Conservation (phyloP, 2,888 invertebrate species). For the Calameuta filiformis region DNA sequence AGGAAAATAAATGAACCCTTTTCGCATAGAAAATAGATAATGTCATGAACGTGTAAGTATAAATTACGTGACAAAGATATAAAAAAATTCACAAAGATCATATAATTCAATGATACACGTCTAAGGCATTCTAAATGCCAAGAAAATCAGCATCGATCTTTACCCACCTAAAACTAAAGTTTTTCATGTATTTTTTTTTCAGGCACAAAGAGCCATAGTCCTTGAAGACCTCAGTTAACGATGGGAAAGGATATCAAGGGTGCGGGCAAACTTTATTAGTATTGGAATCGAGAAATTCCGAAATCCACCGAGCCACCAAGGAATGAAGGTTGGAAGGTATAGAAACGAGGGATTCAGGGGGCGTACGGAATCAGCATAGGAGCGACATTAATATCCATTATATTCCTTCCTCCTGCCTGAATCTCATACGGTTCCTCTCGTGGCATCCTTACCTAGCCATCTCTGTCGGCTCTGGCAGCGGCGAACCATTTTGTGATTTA, state of each 20-base stretch:
- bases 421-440: conserved; percentile 27
- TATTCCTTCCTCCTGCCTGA: conserved; percentile 38
- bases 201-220: conserved; percentile 36
- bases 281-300: conserved; percentile 24
- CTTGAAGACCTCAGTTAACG: conserved; percentile 21
- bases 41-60: neutral
- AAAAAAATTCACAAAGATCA: neutral
- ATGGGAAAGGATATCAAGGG: conserved; percentile 1
- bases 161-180: conserved; percentile 36
- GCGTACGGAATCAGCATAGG: conserved; percentile 44
- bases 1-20: neutral
- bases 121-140: neutral
- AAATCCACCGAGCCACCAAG: conserved; percentile 23
- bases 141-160: neutral
- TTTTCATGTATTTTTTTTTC: conserved; percentile 12
- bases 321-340: conserved; percentile 15
- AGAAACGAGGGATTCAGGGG: conserved; percentile 20
- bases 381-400: conserved; percentile 56
- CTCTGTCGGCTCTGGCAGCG: conserved; percentile 18
- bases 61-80: neutral
- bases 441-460: conserved; percentile 14
- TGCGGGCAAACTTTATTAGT: neutral
- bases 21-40: neutral
- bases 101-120: neutral
- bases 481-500: conserved; percentile 51